These are phyloP conservation scores for Diuraphis noxia DNA, from an alignment of 1,140 invertebrate species.

Conservation along the genomic window DNA sequence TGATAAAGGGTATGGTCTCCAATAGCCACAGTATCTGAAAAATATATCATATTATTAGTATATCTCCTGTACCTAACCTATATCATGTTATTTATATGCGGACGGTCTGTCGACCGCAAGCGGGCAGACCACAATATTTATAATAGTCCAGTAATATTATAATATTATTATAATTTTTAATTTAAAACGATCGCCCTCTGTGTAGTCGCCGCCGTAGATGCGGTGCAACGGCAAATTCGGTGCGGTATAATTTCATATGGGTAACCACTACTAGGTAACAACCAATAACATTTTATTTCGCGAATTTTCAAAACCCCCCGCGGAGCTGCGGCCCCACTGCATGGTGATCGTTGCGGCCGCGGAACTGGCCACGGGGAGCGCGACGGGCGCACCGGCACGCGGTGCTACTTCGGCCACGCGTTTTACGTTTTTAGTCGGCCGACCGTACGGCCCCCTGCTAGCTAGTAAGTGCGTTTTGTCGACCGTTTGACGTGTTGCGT, in stretches of 20 bases:
- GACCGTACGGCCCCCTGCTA: not conserved
- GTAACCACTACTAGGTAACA: no score
- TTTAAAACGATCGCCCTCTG: not conserved
- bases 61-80: not conserved
- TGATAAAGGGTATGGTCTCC: not conserved
- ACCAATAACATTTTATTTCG: not conserved
- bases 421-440: not conserved
- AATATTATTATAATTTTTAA: no score
- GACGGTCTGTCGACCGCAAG: not conserved
- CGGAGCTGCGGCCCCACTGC: no score
- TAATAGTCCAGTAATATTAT: not conserved
- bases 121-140: not conserved
- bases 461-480: not conserved
- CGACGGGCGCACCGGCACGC: not conserved
- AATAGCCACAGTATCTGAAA: not conserved
- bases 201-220: not conserved
- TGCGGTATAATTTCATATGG: no score
- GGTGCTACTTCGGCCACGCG: not conserved
- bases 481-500: not conserved
- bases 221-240: no score
- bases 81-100: not conserved
- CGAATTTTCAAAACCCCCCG: not conserved
- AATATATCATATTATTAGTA: not conserved
- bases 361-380: not conserved
- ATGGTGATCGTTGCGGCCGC: not conserved